These are phyloP conservation scores for Porites lobata DNA, from an alignment of 92 coral and sea anemone genomes.

Conservation along the genomic window DNA sequence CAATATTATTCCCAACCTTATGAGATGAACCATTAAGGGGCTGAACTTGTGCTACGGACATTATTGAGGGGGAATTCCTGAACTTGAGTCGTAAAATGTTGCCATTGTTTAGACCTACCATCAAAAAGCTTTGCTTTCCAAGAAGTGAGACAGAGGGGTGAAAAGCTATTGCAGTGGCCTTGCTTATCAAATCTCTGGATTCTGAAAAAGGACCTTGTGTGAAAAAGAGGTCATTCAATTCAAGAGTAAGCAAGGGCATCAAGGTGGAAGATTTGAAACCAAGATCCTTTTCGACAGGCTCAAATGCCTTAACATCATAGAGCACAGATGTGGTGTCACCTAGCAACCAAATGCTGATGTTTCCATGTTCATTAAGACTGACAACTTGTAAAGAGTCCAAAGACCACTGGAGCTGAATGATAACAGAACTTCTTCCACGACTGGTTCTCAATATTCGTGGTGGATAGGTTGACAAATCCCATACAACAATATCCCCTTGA, in stretches of 20 bases:
- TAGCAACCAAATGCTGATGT: slow-evolving; percentile 79
- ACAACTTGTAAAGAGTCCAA: slow-evolving; percentile 69
- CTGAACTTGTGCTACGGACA: slow-evolving; percentile 36
- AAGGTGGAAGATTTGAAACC: slow-evolving; percentile 72
- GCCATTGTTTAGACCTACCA: slow-evolving; percentile 82
- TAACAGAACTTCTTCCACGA: slow-evolving; percentile 59
- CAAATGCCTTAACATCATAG: slow-evolving; percentile 81
- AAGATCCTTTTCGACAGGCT: slow-evolving; percentile 74
- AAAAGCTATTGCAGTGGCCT: slow-evolving; percentile 66
- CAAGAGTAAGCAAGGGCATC: slow-evolving; percentile 48
- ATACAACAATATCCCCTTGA: slow-evolving; percentile 84
- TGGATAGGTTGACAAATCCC: slow-evolving; percentile 80
- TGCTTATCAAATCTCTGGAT: slow-evolving; percentile 45
- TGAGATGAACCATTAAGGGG: slow-evolving; percentile 43
- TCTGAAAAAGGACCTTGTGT: slow-evolving; percentile 73
- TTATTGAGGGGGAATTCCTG: background rate
- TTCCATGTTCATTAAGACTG: slow-evolving; percentile 72
- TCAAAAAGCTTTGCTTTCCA: slow-evolving; percentile 72
- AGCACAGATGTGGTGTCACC: slow-evolving; percentile 58
- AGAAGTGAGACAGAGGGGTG: slow-evolving; percentile 79
- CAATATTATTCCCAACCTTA: slow-evolving; percentile 67
- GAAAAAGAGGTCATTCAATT: slow-evolving; percentile 63
- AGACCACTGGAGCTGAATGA: slow-evolving; percentile 76
- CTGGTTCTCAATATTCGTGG: slow-evolving; percentile 81
- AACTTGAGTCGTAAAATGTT: slow-evolving; percentile 73